Evolutionary conservation across 2,888 invertebrate species (phyloP).

Genomic region (Eueremaeus valkanovi): DNA sequence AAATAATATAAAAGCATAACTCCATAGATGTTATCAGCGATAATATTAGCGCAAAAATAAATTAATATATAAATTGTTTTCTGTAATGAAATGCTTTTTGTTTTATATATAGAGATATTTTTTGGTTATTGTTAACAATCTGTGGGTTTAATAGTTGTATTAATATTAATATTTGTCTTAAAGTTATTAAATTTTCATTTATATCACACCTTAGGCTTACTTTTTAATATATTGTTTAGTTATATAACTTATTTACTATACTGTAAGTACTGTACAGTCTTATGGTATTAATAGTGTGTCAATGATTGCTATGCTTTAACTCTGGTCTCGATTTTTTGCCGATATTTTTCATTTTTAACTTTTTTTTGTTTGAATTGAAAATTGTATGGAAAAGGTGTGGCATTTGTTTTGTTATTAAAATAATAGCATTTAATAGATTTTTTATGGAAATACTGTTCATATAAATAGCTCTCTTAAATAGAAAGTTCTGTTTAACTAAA

Average conservation of each 20-base stretch:
- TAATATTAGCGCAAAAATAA: not conserved
- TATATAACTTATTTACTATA: too few relatives aligned
- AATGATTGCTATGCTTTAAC: not conserved
- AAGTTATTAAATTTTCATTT: not conserved
- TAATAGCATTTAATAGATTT: not conserved
- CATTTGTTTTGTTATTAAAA: not conserved
- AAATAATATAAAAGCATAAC: not conserved
- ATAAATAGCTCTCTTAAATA: not conserved
- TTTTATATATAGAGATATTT: not conserved
- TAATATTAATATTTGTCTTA: not conserved
- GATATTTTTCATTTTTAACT: too few relatives aligned
- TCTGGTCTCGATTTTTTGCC: too few relatives aligned
- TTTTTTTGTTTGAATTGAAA: too few relatives aligned
- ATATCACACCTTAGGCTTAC: not conserved
- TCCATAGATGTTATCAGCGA: not conserved
- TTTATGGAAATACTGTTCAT: not conserved
- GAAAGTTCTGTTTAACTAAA: not conserved
- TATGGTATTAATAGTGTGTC: not conserved
- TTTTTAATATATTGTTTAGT: not conserved
- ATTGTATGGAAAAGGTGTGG: constrained; percentile 2
- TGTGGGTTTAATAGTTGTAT: not conserved
- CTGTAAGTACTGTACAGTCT: not conserved
- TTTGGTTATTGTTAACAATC: not conserved
- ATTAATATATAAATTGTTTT: not conserved
- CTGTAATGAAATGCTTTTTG: not conserved